Percentiles rank a stretch among this genome's conserved stretches.
phyloP scores from a whole-genome alignment of 1,140 invertebrate genomes.

The Drosophila pallidifrons region DNA sequence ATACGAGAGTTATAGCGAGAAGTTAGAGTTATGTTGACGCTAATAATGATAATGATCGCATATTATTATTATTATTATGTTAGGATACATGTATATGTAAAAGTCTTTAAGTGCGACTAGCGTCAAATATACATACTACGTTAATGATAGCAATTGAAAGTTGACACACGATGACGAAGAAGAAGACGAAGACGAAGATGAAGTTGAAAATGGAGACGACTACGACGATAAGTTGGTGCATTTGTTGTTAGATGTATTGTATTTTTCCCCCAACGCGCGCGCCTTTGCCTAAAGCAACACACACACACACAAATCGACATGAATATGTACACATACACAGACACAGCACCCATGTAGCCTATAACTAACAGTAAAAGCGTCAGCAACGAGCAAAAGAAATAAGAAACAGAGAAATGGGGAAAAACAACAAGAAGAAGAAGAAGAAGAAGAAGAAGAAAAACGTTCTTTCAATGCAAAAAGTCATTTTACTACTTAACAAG shows the following conservation, averaged over 20 bases:
- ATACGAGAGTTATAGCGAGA: constrained; percentile 77
- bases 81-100: constrained; percentile 38
- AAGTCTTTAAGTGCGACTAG: constrained; percentile 45
- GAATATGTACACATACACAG: constrained; percentile 34
- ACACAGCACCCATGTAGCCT: constrained; percentile 63
- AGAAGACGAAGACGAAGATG: constrained; percentile 44
- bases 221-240: constrained; percentile 71
- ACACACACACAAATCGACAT: constrained; percentile 34
- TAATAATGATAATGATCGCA: constrained; percentile 71
- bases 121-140: constrained; percentile 39
- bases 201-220: constrained; percentile 17
- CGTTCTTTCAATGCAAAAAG: constrained; percentile 60
- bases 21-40: constrained; percentile 79
- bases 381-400: constrained; percentile 26
- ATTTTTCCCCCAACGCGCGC: constrained; percentile 70
- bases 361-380: constrained; percentile 39
- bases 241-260: constrained; percentile 81
- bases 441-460: constrained; percentile 11
- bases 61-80: constrained; percentile 43
- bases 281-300: constrained; percentile 80
- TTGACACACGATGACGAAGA: constrained; percentile 35
- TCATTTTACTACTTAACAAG: constrained; percentile 64
- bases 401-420: constrained; percentile 7
- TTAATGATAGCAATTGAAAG: constrained; percentile 52
- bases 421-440: not conserved